These are phyloP conservation scores for Hippocampus barbouri DNA, from an alignment of 2,113 vertebrate species.

Conservation along the genomic window DNA sequence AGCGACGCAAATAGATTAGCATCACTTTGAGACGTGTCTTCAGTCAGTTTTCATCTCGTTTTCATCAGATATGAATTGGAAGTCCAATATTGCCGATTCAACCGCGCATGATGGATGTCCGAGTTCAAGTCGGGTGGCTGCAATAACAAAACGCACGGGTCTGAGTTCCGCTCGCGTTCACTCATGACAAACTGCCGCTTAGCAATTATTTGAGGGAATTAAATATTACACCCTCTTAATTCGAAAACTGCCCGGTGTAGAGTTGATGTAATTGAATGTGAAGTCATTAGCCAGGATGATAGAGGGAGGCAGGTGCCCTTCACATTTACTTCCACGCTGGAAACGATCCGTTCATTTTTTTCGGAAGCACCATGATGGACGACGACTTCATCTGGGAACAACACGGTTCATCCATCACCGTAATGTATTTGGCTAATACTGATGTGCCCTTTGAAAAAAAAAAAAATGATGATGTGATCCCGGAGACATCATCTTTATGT, in stretches of 20 bases:
- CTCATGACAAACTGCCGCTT: background rate
- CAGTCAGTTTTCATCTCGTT: background rate
- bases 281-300: background rate
- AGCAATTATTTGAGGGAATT: background rate
- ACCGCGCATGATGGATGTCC: background rate
- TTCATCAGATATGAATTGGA: slow-evolving; percentile 2
- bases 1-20: background rate
- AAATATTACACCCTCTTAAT: background rate
- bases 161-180: background rate
- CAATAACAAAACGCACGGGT: background rate
- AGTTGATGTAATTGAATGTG: slow-evolving; percentile 2
- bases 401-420: slow-evolving; percentile 27
- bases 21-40: slow-evolving; percentile 1
- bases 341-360: background rate
- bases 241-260: background rate
- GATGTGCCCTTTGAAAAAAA: background rate
- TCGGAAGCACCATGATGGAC: slow-evolving; percentile 24
- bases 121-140: background rate
- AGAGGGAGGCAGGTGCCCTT: slow-evolving; percentile 19
- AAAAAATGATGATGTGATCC: slow-evolving; percentile 19
- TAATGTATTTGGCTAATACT: slow-evolving; percentile 17
- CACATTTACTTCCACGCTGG: slow-evolving; percentile 8
- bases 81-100: background rate
- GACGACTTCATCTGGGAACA: slow-evolving; percentile 12
- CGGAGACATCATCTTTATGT: slow-evolving; percentile 7